These are phyloP conservation scores for Poliocrania exsul DNA, from an alignment of 2,797 vertebrate species.

Conservation along the genomic window DNA sequence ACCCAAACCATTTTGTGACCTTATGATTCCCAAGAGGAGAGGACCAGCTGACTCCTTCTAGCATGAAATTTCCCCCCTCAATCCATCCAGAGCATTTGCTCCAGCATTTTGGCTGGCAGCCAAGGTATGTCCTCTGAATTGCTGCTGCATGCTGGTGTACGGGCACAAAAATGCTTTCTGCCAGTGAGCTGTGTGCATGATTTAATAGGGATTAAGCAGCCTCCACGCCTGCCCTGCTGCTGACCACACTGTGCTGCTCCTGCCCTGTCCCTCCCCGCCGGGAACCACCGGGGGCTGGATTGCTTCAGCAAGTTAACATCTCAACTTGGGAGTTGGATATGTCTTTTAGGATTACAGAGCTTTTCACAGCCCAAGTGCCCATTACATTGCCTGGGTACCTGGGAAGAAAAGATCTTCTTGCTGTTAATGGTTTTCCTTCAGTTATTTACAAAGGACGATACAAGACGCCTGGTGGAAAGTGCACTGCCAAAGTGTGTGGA, in stretches of 20 bases:
- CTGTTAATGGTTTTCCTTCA: not conserved
- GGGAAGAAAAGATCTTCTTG: not conserved
- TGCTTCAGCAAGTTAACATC: not conserved
- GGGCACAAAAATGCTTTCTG: not conserved
- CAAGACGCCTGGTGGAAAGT: fast-evolving
- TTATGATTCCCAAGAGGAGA: not conserved
- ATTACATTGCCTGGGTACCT: constrained; percentile 16
- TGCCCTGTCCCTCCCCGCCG: fast-evolving
- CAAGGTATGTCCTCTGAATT: not conserved
- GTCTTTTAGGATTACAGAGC: constrained; percentile 21
- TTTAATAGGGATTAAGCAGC: constrained; percentile 4
- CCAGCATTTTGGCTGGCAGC: not conserved
- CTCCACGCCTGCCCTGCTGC: not conserved
- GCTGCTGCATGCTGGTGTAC: not conserved
- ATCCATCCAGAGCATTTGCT: not conserved
- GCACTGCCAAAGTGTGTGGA: not conserved
- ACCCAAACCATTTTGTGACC: not conserved
- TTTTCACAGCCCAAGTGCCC: not conserved
- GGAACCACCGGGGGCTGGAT: not conserved
- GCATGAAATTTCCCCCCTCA: not conserved
- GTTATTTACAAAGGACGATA: not conserved
- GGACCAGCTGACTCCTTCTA: not conserved
- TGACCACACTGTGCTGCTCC: not conserved
- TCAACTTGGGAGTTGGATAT: not conserved
- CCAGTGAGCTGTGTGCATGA: not conserved